Evolutionary conservation across 2,113 vertebrate species (phyloP).

Genomic region (Psammodynastes pulverulentus): DNA sequence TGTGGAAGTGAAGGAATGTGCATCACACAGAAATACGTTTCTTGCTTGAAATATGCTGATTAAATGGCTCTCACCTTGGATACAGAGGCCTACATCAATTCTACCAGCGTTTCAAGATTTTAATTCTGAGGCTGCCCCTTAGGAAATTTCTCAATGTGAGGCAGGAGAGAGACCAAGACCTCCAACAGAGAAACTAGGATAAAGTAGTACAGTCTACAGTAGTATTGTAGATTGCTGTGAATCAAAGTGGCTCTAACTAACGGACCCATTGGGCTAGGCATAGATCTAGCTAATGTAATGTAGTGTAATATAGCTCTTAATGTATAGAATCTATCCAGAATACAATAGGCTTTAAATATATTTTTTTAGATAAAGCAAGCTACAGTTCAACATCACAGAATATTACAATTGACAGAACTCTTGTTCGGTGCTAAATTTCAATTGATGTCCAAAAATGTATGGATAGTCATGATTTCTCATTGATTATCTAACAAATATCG

Average conservation of each 20-base stretch:
- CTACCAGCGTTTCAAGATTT: not conserved
- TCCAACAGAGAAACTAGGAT: not conserved
- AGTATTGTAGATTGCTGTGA: not conserved
- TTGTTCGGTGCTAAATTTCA: not conserved
- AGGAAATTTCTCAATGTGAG: not conserved
- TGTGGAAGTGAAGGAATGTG: not conserved
- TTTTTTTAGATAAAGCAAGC: not conserved
- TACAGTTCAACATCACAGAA: not conserved
- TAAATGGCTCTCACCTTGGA: not conserved
- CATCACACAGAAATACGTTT: not conserved
- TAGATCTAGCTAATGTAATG: not conserved
- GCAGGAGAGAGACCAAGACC: not conserved
- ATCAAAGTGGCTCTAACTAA: not conserved
- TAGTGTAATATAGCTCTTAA: not conserved
- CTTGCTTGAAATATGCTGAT: not conserved
- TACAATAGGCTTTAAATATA: not conserved
- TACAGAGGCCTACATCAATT: not conserved
- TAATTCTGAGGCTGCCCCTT: not conserved
- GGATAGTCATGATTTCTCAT: not conserved
- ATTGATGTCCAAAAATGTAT: not conserved
- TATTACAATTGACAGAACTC: not conserved
- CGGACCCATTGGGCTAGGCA: too few species aligned
- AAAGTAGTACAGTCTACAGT: not conserved
- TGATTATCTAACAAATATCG: not conserved
- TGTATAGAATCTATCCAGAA: not conserved